Percentiles rank a stretch among this genome's conserved stretches.
Conservation (phyloP, 2,888 invertebrate genomes). For the Sphecodes monilicornis region DNA sequence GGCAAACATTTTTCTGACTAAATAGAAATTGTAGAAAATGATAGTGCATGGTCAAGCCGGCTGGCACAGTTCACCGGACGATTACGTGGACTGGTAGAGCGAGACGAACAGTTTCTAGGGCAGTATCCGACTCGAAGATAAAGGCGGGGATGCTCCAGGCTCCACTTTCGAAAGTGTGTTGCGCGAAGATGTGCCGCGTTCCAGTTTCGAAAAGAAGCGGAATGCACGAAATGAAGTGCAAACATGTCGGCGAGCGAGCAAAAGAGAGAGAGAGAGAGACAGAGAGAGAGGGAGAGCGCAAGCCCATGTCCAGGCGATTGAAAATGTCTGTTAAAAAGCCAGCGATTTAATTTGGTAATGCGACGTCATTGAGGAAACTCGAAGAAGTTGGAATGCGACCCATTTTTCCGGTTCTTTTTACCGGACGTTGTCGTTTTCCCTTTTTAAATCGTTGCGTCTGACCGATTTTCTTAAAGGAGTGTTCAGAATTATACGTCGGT, state of each 20-base stretch:
- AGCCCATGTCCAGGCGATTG: constrained; percentile 60
- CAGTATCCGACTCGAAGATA: constrained; percentile 10
- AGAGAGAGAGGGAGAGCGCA: no score
- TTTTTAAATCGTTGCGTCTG: background rate
- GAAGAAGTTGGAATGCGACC: constrained; percentile 54
- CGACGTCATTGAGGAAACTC: constrained; percentile 60
- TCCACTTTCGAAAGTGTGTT: constrained; percentile 31
- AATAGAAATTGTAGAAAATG: background rate
- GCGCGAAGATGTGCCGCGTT: constrained; percentile 41
- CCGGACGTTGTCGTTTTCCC: constrained; percentile 61
- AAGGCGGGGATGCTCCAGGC: constrained; percentile 25
- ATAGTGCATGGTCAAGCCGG: background rate
- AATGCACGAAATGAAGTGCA: constrained; percentile 32
- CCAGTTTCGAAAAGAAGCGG: constrained; percentile 44
- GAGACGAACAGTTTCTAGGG: background rate
- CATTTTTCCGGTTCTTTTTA: background rate
- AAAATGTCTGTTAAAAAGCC: constrained; percentile 73
- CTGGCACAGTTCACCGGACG: constrained; percentile 2
- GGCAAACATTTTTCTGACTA: background rate
- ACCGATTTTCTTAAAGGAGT: background rate
- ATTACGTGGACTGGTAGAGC: background rate
- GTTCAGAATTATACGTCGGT: background rate
- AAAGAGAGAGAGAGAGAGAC: background rate
- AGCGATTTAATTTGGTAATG: constrained; percentile 66
- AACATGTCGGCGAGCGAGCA: constrained; percentile 21